Evolutionary conservation across 2,888 invertebrate genomes (phyloP).

Genomic region (Troides helena): DNA sequence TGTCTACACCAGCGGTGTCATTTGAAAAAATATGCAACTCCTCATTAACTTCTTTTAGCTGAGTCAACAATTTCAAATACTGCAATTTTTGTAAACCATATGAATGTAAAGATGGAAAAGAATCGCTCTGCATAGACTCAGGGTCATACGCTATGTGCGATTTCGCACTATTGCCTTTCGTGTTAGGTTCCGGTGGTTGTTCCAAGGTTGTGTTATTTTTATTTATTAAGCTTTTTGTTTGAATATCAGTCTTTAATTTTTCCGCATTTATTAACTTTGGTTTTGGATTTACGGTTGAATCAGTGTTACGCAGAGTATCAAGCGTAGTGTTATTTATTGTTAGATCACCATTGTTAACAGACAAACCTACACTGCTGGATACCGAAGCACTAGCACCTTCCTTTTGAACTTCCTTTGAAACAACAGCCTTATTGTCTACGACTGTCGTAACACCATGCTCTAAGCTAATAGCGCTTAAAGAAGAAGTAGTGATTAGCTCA

Average conservation of each 20-base stretch:
- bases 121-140: slow-evolving; percentile 68
- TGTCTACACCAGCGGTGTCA: slow-evolving; percentile 50
- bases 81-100: slow-evolving; percentile 70
- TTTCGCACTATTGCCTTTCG: slow-evolving; percentile 35
- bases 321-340: slow-evolving; percentile 48
- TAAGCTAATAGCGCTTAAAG: slow-evolving; percentile 67
- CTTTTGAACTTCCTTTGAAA: slow-evolving; percentile 41
- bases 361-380: slow-evolving; percentile 49
- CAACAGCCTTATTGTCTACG: slow-evolving; percentile 38
- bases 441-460: slow-evolving; percentile 71
- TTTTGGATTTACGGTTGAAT: slow-evolving; percentile 23
- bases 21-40: slow-evolving; percentile 64
- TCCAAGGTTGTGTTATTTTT: slow-evolving; percentile 40
- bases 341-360: slow-evolving; percentile 58
- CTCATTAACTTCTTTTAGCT: slow-evolving; percentile 62
- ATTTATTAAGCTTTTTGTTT: slow-evolving; percentile 13
- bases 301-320: slow-evolving; percentile 32
- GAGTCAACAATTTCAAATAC: slow-evolving; percentile 61
- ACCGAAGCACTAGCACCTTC: slow-evolving; percentile 56
- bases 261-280: slow-evolving; percentile 30
- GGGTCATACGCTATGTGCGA: slow-evolving; percentile 64
- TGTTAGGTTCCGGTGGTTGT: slow-evolving; percentile 43
- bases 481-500: slow-evolving; percentile 70
- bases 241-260: slow-evolving; percentile 24
- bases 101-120: slow-evolving; percentile 63